A percentile compares a stretch with the other conserved stretches of the same genome.
Evolutionary conservation across 1,140 invertebrate genomes (phyloP).

Genomic region (Temnothorax longispinosus): DNA sequence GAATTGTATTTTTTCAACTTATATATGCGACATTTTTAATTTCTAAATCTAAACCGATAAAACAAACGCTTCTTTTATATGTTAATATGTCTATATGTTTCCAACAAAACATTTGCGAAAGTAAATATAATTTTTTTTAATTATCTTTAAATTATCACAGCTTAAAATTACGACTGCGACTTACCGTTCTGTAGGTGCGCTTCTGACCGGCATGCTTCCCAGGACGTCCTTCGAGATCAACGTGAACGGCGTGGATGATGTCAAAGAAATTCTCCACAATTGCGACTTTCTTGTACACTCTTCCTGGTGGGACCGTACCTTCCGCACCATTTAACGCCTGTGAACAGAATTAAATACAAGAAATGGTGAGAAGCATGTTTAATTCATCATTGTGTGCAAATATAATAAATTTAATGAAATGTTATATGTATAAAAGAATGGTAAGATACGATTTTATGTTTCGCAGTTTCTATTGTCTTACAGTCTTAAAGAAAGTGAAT

Average conservation of each 20-base stretch:
- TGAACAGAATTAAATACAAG: conserved; percentile 67
- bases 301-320: conserved; percentile 86
- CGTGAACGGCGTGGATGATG: conserved; percentile 98
- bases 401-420: neutral
- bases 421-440: neutral
- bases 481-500: neutral
- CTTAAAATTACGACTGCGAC: conserved; percentile 77
- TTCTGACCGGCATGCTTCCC: conserved; percentile 98
- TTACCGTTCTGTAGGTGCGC: conserved; percentile 97
- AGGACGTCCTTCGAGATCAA: conserved; percentile 94
- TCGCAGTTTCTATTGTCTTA: neutral
- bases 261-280: conserved; percentile 99
- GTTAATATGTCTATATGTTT: neutral
- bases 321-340: conserved; percentile 85
- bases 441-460: neutral
- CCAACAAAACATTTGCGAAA: neutral
- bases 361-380: conserved; percentile 25
- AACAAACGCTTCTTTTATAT: neutral
- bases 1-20: neutral
- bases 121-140: neutral
- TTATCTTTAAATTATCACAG: neutral
- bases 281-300: conserved; percentile 95
- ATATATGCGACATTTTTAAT: neutral
- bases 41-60: neutral
- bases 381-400: neutral